Evolutionary conservation across 2,113 vertebrate species (phyloP), one percentile per base, ranked within the genome.

Genomic region (Columbina picui): DNA sequence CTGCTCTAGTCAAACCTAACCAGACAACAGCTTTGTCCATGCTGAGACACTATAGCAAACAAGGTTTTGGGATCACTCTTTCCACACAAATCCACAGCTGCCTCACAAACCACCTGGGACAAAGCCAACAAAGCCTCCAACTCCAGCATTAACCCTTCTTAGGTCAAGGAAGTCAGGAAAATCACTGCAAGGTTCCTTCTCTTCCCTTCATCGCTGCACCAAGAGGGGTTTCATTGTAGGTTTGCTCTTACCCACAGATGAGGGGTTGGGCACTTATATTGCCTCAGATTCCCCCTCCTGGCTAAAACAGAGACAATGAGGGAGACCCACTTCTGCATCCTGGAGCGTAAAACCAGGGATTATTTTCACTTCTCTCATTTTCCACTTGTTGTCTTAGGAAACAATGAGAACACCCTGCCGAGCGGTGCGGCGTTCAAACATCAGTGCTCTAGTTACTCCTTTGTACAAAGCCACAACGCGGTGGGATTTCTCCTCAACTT

Each of bases 401-500:
- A 82, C 81, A 56, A 20, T 0, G 10, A 92, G 82, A 69, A 93
- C 90, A 57, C n/a, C 71, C 63, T 0, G 0, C 53, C 0, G 65
- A 81, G 52, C 23, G 0, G 1, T 10, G 15, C 26, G 0, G 50
- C 3, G 2, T 12, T 41, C 20, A 14, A 32, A 16, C 49, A 6
- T 6, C 1, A 19, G 22, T 2, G 32, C 53, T 67, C 43, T 8
- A 26, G 65, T 61, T 23, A 53, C 67, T 64, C 89, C 67, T 71
- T 36, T 3, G 49, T 11, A 26, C n/a, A 38, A 71, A 75, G 55
- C 59, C 84, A 45, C 87, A 34, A 39, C 64, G 32, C 7, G 0
- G 38, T 77, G 75, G 78, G 91, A 65, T 89, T 82, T 63, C 91
- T 94, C 71, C 89, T 65, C 82, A 12, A 7, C 45, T 79, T 63